phyloP scores from a whole-genome alignment of 2,888 invertebrate genomes.

The Drosophila cracens region DNA sequence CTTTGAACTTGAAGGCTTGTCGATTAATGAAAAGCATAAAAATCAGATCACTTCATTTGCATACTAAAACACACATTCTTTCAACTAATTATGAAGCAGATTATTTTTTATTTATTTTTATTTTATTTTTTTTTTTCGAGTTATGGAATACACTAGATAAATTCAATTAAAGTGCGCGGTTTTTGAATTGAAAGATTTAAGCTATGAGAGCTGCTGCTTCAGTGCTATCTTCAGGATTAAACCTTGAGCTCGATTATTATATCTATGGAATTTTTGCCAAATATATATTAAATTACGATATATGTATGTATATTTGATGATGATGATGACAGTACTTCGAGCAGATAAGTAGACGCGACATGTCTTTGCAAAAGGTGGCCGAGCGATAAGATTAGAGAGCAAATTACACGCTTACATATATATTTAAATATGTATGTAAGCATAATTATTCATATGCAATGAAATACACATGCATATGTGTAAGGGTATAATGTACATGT shows the following conservation, averaged over 20 bases:
- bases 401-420: background rate
- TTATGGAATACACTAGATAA: background rate
- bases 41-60: background rate
- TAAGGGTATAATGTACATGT: background rate
- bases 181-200: background rate
- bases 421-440: background rate
- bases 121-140: background rate
- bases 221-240: background rate
- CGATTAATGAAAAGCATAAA: background rate
- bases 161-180: background rate
- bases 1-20: background rate
- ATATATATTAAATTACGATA: background rate
- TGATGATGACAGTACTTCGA: conserved; percentile 1
- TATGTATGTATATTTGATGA: background rate
- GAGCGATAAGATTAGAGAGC: background rate
- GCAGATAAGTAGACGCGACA: background rate
- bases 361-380: background rate
- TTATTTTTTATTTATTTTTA: background rate
- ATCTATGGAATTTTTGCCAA: background rate
- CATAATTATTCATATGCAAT: background rate
- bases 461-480: background rate
- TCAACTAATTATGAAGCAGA: background rate
- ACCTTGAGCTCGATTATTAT: background rate
- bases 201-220: background rate
- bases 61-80: background rate